phyloP scores from a whole-genome alignment of 2,797 vertebrate genomes.

The Brachymystax lenok region DNA sequence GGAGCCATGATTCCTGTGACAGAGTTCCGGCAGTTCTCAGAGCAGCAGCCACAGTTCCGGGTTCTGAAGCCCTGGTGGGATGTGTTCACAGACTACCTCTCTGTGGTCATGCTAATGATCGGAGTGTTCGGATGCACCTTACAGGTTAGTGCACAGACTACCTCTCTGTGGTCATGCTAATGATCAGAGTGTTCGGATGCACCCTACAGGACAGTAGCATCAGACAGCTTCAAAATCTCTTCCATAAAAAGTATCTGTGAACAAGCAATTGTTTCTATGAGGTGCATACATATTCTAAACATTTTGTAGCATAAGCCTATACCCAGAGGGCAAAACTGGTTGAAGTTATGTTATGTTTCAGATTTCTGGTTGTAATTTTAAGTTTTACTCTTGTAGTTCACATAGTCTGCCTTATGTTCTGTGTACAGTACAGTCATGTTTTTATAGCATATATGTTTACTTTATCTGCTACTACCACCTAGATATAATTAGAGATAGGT shows the following conservation, averaged over 20 bases:
- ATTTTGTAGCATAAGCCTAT: neutral
- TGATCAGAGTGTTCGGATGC: too few species aligned
- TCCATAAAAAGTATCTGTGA: neutral
- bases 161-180: too few species aligned
- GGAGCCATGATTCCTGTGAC: conserved; percentile 98
- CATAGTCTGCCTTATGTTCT: neutral
- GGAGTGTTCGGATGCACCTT: conserved; percentile 97
- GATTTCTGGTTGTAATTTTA: too few species aligned
- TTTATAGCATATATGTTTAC: too few species aligned
- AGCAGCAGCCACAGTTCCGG: conserved; percentile 95
- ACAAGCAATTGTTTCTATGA: neutral
- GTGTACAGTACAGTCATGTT: too few species aligned
- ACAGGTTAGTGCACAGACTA: conserved; percentile 79
- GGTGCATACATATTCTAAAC: too few species aligned
- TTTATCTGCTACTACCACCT: too few species aligned
- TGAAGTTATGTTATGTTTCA: too few species aligned
- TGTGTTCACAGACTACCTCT: conserved; percentile 96
- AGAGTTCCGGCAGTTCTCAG: conserved; percentile 97
- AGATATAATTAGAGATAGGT: too few species aligned
- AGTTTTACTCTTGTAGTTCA: neutral
- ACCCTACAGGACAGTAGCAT: conserved; percentile 82
- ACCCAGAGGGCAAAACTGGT: neutral
- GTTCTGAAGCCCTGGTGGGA: conserved; percentile 99
- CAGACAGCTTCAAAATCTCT: neutral
- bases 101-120: conserved; percentile 97